phyloP scores from a whole-genome alignment of 2,113 vertebrate species.

The Xiphias gladius region DNA sequence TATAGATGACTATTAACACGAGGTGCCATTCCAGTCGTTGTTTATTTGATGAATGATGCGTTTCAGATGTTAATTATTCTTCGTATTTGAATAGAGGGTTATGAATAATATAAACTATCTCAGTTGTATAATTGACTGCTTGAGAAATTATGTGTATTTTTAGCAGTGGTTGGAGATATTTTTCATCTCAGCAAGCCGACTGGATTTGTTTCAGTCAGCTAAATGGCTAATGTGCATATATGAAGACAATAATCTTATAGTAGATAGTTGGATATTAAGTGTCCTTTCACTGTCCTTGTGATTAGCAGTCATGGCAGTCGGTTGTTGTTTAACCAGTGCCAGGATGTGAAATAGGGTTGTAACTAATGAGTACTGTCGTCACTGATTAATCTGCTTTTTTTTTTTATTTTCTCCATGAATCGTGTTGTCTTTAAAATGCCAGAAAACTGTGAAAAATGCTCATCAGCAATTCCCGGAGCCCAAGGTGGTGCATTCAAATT shows the following conservation, averaged over 20 bases:
- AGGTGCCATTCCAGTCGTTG: conserved; percentile 63
- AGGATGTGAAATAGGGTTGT: neutral
- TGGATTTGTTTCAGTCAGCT: conserved; percentile 46
- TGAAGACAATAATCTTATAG: neutral
- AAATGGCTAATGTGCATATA: conserved; percentile 19
- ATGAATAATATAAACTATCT: conserved; percentile 70
- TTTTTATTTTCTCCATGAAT: neutral
- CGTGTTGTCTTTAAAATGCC: neutral
- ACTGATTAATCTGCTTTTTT: neutral
- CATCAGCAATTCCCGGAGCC: neutral
- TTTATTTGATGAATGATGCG: conserved; percentile 62
- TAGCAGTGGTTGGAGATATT: conserved; percentile 52
- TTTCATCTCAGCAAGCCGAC: conserved; percentile 34
- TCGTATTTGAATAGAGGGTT: conserved; percentile 44
- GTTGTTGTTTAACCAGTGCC: neutral
- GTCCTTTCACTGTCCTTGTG: conserved; percentile 1
- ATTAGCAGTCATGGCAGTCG: neutral
- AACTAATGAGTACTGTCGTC: neutral
- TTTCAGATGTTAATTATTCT: conserved; percentile 72
- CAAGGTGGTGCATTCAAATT: neutral
- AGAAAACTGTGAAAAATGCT: neutral
- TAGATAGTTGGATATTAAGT: neutral
- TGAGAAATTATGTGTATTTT: conserved; percentile 71
- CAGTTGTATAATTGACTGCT: conserved; percentile 69
- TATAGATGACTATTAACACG: conserved; percentile 61